Evolutionary conservation across 2,113 vertebrate species (phyloP).

Genomic region (Chascanopsetta lugubris): DNA sequence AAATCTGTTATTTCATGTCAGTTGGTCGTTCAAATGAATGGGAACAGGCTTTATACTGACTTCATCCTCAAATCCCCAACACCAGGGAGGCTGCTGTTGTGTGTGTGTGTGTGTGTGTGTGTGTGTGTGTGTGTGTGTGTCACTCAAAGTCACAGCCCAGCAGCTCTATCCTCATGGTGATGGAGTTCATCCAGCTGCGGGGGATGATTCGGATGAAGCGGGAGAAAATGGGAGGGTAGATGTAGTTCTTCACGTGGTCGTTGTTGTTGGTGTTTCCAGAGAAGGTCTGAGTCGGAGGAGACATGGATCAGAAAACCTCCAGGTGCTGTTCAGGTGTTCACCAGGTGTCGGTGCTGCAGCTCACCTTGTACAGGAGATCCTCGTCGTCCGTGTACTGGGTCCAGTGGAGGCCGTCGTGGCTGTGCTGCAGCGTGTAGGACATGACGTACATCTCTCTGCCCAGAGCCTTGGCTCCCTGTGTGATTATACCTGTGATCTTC

Average conservation of each 20-base stretch:
- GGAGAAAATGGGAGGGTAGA: constrained; percentile 91
- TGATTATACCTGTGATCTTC: constrained; percentile 92
- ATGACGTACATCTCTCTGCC: constrained; percentile 85
- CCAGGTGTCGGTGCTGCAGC: not conserved
- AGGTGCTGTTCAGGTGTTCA: not conserved
- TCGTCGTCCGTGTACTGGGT: constrained; percentile 81
- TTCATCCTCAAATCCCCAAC: no score
- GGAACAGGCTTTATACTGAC: no score
- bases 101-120: no score
- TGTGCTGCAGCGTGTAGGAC: constrained; percentile 84
- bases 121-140: not conserved
- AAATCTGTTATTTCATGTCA: no score
- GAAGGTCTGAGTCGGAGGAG: constrained; percentile 84
- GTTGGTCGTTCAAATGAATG: no score
- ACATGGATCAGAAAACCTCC: not conserved
- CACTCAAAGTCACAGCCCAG: constrained; percentile 90
- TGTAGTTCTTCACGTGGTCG: constrained; percentile 85
- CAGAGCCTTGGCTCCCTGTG: constrained; percentile 87
- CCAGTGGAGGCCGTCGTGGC: constrained; percentile 85
- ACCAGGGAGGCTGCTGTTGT: no score
- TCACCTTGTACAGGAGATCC: constrained; percentile 82
- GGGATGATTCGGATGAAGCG: constrained; percentile 90
- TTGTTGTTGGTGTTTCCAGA: constrained; percentile 84
- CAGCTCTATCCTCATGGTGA: constrained; percentile 92
- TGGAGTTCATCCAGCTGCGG: constrained; percentile 84